Base-by-base conservation (phyloP, 2,797 vertebrate genomes). In the Miichthys miiuy region DNA sequence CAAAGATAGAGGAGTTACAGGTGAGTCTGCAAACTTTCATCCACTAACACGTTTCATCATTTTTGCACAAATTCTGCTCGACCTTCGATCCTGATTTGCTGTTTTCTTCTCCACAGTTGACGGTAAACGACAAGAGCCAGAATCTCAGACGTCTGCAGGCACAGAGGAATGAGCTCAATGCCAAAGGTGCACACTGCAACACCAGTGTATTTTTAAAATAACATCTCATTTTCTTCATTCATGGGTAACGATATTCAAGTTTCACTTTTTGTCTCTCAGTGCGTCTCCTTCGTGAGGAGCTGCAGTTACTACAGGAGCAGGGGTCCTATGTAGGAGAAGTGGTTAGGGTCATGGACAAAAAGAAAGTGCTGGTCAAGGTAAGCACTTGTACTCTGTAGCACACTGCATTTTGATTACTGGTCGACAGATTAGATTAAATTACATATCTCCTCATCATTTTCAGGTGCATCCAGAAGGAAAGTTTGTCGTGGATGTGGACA, bases 301-400 rank as follows among this genome's bases (percentile, higher is more conserved):
- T 99, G 71, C 98, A 99, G 95, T 88, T 99, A 72, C 93, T 99
- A 60, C 98, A 99, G 92, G 98, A 99, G 78, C 98, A 99, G 93
- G 98, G 98, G 1, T 99, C 98, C 50, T 99, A 99, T 0, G 98
- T 99, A 14, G 98, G 98, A 8, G 98, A 99, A 88, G 98, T 99
- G 63, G 98, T 99, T 38, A 95, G 98, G 81, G 98, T 98, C 77
- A 99, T 99, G 98, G 98, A 99, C 87, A 99, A 99, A 93, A 99
- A 99, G 93, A 99, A 99, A 87, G 98, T 99, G 58, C 91, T 99
- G 0, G 98, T 99, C 12, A 99, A 99, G 97, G 98, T 99, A 92
- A 44, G 3, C 48, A 10, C 4, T 5, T 44, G 4, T 47, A 5
- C 25, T 48, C 55, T 56, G 16, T 25, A 46, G 11, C 1, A 23